Evolutionary conservation across 64 coral and sea anemone genomes (phyloP).

Genomic region (Hydrozoanthus tunicans): DNA sequence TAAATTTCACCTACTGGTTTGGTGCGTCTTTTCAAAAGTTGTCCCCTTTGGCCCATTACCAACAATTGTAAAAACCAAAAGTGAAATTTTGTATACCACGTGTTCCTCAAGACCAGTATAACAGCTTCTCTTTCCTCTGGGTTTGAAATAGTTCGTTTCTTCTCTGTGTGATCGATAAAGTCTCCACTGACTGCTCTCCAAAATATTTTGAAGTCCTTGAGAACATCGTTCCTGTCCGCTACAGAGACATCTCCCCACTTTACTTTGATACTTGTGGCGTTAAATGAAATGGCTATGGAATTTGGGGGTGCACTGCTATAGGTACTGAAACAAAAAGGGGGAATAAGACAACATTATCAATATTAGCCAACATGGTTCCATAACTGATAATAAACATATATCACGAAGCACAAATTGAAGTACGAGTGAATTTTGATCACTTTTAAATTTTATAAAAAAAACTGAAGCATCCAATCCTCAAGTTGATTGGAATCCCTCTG

Average conservation of each 20-base stretch:
- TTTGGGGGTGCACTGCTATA: neutral
- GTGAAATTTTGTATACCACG: slow-evolving; percentile 26
- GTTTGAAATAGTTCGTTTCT: neutral
- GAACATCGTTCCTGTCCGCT: neutral
- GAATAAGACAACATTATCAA: neutral
- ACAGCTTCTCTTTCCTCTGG: neutral
- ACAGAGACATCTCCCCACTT: neutral
- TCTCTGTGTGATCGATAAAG: neutral
- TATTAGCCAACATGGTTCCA: neutral
- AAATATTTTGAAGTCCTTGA: neutral
- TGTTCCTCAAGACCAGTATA: slow-evolving; percentile 16
- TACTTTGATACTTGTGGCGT: neutral
- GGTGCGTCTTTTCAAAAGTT: neutral
- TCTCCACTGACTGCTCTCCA: slow-evolving; percentile 29
- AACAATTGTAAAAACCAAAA: neutral
- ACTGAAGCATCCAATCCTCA: too few relatives aligned
- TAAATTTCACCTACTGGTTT: neutral
- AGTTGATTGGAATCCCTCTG: too few relatives aligned
- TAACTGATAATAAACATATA: too few relatives aligned
- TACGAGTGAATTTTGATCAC: too few relatives aligned
- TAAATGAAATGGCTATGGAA: neutral
- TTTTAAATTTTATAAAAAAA: too few relatives aligned
- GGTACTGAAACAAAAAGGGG: neutral
- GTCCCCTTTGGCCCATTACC: slow-evolving; percentile 30
- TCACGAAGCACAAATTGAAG: too few relatives aligned